These are phyloP conservation scores for Oryzias dopingdopingensis DNA, from an alignment of 2,797 vertebrate species.

Conservation along the genomic window DNA sequence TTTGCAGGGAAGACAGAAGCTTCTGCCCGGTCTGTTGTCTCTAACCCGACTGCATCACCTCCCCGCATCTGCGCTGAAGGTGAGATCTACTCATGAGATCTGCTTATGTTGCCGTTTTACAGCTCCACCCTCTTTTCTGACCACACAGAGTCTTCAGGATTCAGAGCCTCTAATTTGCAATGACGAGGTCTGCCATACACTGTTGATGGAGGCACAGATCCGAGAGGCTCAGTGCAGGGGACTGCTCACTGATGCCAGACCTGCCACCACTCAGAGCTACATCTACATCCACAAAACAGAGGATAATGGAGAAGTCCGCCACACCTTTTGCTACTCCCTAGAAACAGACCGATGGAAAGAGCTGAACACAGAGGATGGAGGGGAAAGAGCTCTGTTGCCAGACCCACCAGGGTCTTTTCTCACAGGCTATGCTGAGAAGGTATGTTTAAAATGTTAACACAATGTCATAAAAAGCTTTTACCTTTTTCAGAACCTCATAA, in stretches of 20 bases:
- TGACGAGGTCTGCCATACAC: constrained; percentile 72
- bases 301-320: constrained; percentile 81
- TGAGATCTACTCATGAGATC: constrained; percentile 34
- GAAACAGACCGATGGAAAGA: constrained; percentile 88
- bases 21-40: constrained; percentile 82
- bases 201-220: constrained; percentile 77
- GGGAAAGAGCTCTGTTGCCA: constrained; percentile 63
- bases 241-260: constrained; percentile 87
- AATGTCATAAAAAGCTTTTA: background rate
- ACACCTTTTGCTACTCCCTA: constrained; percentile 93
- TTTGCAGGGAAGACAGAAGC: constrained; percentile 74
- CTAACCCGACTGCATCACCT: constrained; percentile 92
- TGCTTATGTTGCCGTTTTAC: background rate
- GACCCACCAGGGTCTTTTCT: constrained; percentile 91
- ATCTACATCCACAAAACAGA: constrained; percentile 97
- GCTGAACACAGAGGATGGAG: constrained; percentile 61
- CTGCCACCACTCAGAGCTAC: constrained; percentile 90
- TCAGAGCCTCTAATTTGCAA: constrained; percentile 78
- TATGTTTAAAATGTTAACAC: constrained; percentile 8
- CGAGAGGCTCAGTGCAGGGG: constrained; percentile 79
- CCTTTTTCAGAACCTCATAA: too few relatives aligned
- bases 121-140: background rate
- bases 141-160: constrained; percentile 49
- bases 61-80: constrained; percentile 80
- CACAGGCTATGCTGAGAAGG: constrained; percentile 89